A percentile compares a stretch with the other conserved stretches of the same genome.
Conservation (phyloP, 2,797 vertebrate genomes). For the Eospalax fontanierii region DNA sequence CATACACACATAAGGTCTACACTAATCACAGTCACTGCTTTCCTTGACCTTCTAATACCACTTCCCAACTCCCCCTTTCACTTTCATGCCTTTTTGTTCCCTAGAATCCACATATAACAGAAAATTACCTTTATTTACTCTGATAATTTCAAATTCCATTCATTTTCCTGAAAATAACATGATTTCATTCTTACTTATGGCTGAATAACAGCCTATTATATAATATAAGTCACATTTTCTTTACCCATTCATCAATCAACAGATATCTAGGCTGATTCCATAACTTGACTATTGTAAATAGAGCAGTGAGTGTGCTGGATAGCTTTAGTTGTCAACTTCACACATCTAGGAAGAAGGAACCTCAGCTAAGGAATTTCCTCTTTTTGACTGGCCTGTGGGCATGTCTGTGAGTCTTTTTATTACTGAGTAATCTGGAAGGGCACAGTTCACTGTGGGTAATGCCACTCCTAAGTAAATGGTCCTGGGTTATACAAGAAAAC, state of each 20-base stretch:
- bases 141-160: neutral
- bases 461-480: no score
- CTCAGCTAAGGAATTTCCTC: no score
- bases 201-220: no score
- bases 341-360: no score
- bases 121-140: neutral
- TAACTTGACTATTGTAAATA: neutral
- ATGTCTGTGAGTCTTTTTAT: no score
- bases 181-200: neutral
- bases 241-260: neutral
- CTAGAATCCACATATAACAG: neutral
- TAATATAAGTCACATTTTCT: neutral
- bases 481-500: no score
- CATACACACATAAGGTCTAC: neutral
- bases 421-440: no score
- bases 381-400: no score
- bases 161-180: neutral
- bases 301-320: neutral
- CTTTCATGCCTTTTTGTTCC: neutral
- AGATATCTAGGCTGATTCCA: neutral
- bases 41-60: neutral
- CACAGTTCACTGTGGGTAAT: no score
- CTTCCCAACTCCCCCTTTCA: neutral
- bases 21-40: neutral
- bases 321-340: no score